Conservation (phyloP, 2,888 invertebrate genomes). For the Amblyjoppa proteus region DNA sequence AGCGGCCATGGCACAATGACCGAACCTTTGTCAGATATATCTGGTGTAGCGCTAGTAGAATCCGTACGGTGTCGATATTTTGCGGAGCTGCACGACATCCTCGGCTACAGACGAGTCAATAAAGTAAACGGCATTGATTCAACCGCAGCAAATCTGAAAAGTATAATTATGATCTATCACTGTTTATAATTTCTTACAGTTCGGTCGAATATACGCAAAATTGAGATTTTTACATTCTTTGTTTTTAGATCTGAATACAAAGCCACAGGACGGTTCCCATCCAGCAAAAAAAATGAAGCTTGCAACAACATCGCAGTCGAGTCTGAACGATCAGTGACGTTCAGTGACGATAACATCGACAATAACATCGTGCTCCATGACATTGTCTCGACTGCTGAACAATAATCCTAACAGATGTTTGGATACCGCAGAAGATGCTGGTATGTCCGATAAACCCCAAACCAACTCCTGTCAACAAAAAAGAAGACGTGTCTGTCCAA, state of each 20-base stretch:
- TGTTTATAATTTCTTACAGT: background rate
- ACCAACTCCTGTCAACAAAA: background rate
- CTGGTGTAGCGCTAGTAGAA: background rate
- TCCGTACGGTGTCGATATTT: background rate
- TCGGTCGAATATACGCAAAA: no score
- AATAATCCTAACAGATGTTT: no score
- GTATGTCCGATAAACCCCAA: background rate
- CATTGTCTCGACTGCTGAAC: no score
- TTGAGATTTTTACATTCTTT: background rate
- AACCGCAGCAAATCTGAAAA: background rate
- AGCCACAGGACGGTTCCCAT: background rate
- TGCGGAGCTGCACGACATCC: background rate
- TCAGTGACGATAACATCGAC: no score
- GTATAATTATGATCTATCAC: background rate
- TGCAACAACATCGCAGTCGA: no score
- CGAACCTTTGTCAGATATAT: background rate
- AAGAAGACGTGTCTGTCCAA: background rate
- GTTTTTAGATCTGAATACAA: background rate
- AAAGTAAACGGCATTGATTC: background rate
- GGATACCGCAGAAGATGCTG: no score
- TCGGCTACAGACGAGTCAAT: background rate
- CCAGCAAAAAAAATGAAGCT: background rate
- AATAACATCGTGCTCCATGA: no score
- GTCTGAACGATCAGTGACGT: no score
- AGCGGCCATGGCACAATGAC: background rate